Percentiles rank a stretch among this genome's conserved stretches.
Conservation (phyloP, 2,797 vertebrate genomes). For the Dipus sagitta region DNA sequence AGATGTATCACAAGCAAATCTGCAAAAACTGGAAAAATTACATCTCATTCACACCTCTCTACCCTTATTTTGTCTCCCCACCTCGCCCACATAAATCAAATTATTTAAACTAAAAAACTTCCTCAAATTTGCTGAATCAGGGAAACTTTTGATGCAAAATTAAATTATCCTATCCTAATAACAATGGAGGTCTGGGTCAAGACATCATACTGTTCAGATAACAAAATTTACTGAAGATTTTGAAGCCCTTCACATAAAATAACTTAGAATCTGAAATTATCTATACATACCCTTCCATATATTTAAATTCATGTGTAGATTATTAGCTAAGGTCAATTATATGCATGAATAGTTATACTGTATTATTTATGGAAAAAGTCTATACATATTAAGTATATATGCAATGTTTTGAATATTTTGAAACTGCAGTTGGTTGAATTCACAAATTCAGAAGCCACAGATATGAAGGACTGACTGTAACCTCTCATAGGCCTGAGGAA, state of each 20-base stretch:
- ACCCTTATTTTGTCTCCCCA: not conserved
- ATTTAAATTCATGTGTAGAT: not conserved
- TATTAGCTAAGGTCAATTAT: not conserved
- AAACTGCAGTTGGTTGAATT: not conserved
- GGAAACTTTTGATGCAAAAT: slow-evolving; percentile 31
- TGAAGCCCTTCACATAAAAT: not conserved
- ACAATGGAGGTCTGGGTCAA: not conserved
- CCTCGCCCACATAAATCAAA: not conserved
- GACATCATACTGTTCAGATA: not conserved
- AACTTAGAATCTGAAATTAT: not conserved
- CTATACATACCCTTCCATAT: not conserved
- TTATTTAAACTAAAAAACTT: not conserved
- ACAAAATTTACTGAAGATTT: not conserved
- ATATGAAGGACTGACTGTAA: too few species aligned
- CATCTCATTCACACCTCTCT: not conserved
- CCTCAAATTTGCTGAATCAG: not conserved
- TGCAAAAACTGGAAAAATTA: slow-evolving; percentile 43
- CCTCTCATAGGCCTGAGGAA: not conserved
- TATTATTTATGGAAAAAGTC: not conserved
- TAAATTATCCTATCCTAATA: not conserved
- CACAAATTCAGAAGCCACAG: not conserved
- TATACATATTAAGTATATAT: not conserved
- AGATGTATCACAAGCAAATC: slow-evolving; percentile 62
- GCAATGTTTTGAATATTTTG: not conserved
- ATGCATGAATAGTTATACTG: not conserved